Conservation (phyloP, 2,888 invertebrate genomes). For the Lithophane socia region DNA sequence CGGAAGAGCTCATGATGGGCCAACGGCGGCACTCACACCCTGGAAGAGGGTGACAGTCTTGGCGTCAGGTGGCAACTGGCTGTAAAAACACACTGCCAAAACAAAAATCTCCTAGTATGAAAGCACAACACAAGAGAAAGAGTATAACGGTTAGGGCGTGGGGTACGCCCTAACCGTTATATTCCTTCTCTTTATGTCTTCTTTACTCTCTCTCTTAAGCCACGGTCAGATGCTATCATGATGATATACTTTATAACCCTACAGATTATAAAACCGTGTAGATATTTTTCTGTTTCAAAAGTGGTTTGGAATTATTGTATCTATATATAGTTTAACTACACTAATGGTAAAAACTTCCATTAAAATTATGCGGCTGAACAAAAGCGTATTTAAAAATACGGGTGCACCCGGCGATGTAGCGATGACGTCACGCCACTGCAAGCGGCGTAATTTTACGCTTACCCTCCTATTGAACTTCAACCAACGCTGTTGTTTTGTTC, state of each 20-base stretch:
- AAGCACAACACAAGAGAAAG: not conserved
- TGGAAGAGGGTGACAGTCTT: not conserved
- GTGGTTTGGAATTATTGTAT: not conserved
- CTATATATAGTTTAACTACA: not conserved
- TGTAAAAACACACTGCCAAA: not conserved
- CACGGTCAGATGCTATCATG: too few species aligned
- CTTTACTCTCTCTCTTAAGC: too few species aligned
- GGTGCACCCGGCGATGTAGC: conserved; percentile 9
- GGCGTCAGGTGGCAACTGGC: not conserved
- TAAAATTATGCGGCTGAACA: conserved; percentile 26
- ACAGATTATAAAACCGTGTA: not conserved
- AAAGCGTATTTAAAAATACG: conserved; percentile 19
- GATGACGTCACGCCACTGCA: conserved; percentile 31
- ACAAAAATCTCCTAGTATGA: not conserved
- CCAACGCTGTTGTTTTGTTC: conserved; percentile 1
- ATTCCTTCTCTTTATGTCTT: too few species aligned
- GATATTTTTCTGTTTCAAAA: not conserved
- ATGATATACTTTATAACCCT: too few species aligned
- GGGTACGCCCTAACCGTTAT: too few species aligned
- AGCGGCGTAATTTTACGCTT: conserved; percentile 19
- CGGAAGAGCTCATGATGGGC: not conserved
- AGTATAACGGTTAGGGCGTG: too few species aligned
- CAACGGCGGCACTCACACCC: not conserved
- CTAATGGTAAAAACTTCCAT: not conserved
- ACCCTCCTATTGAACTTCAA: conserved; percentile 23